Base-by-base conservation (phyloP, 2,797 vertebrate genomes). In the Crypturellus tataupa region DNA sequence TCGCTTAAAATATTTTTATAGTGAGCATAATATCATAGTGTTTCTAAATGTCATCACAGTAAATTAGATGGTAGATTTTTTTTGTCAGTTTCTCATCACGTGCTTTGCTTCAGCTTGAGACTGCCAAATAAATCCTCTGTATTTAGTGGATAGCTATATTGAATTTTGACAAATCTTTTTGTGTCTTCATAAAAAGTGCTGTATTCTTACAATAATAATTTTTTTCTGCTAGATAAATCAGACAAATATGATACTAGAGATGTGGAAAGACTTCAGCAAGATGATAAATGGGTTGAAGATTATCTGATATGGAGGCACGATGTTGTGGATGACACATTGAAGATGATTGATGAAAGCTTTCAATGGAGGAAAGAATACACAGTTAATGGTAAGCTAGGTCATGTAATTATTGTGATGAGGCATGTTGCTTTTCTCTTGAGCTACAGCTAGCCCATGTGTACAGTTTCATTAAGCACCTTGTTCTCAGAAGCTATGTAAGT, bases 311-410 rank as follows among this genome's bases (percentile, higher is more conserved):
- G 99, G 99, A 98, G 99, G 94, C 94, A 98, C 0, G 97, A 98
- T 92, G 96, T 98, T 31, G 87, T 99, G 39, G 99, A 99, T 7
- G 99, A 99, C 64, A 96, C 99, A 7, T 93, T 99, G 92, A 99
- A 99, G 97, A 99, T 99, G 99, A 99, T 99, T 16, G 99, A 99
- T 96, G 99, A 99, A 85, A 99, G 99, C 96, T 97, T 99, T 77
- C 99, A 98, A 47, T 99, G 99, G 99, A 99, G 99, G 70, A 99
- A 99, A 90, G 99, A 99, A 15, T 98, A 97, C 80, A 94, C 97
- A 16, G 84, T 99, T 80, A 99, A 99, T 79, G 99, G 99, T 99
- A 98, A 97, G 98, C 64, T 79, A 2, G 59, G 10, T 27, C 95
- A n/a, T 25, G 3, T 37, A 70, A 49, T 42, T 9, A 7, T 58